These are phyloP conservation scores for Caracal caracal DNA, from an alignment of 2,113 vertebrate species.

Conservation along the genomic window DNA sequence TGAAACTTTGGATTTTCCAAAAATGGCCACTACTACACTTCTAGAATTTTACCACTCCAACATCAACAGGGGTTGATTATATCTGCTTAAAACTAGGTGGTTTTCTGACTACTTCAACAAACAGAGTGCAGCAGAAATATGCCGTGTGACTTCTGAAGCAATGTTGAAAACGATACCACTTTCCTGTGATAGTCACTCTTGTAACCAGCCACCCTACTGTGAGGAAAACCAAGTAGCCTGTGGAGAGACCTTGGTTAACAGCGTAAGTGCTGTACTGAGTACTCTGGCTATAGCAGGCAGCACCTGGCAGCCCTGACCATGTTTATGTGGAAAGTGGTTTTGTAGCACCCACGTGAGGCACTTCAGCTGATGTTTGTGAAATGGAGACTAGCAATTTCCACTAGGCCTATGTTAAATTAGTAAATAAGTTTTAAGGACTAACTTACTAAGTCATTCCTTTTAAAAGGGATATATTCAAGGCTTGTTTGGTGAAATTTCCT, in stretches of 20 bases:
- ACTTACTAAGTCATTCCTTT: not conserved
- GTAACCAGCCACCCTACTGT: not conserved
- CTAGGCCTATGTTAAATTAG: not conserved
- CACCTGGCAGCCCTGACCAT: rapidly evolving
- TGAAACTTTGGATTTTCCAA: not conserved
- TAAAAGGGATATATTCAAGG: not conserved
- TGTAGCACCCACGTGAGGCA: not conserved
- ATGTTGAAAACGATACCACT: not conserved
- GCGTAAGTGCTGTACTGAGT: rapidly evolving
- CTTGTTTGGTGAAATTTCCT: not conserved
- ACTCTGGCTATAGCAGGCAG: not conserved
- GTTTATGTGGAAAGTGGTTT: not conserved
- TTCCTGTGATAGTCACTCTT: not conserved
- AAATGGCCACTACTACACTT: not conserved
- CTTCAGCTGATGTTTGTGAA: not conserved
- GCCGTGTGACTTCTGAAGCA: not conserved
- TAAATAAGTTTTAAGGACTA: not conserved
- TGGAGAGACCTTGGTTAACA: not conserved
- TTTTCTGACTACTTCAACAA: not conserved
- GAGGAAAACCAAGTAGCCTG: not conserved
- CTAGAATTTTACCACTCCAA: not conserved
- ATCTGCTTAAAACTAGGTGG: not conserved
- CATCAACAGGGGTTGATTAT: not conserved
- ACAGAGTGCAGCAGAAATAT: not conserved
- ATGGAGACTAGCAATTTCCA: not conserved